These are phyloP conservation scores for Latrodectus hesperus DNA, from an alignment of 2,888 invertebrate species.

Conservation along the genomic window DNA sequence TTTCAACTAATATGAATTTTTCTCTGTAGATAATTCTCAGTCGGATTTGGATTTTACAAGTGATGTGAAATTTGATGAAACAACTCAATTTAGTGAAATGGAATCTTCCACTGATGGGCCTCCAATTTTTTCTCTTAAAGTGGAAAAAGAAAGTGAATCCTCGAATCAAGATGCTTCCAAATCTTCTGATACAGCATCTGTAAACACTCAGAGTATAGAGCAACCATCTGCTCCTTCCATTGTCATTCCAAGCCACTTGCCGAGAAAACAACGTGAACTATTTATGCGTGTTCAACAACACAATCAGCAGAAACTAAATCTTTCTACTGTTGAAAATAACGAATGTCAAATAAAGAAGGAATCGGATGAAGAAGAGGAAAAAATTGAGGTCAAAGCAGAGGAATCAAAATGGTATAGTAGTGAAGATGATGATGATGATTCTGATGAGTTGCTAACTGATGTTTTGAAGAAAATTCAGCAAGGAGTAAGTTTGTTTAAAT, in stretches of 20 bases:
- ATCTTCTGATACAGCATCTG: neutral
- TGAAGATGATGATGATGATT: slow-evolving; percentile 76
- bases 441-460: slow-evolving; percentile 70
- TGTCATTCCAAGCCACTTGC: slow-evolving; percentile 78
- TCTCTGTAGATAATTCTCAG: slow-evolving; percentile 13
- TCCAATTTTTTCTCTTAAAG: slow-evolving; percentile 15
- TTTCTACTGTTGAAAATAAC: slow-evolving; percentile 54
- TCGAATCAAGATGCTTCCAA: slow-evolving; percentile 19
- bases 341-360: slow-evolving; percentile 35
- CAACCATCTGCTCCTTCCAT: slow-evolving; percentile 33
- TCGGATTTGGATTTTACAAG: slow-evolving; percentile 50
- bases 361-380: slow-evolving; percentile 66
- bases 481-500: slow-evolving; percentile 21
- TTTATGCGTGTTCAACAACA: slow-evolving; percentile 82
- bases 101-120: slow-evolving; percentile 44
- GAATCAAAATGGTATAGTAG: slow-evolving; percentile 79
- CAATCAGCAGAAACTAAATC: slow-evolving; percentile 76
- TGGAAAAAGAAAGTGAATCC: slow-evolving; percentile 8
- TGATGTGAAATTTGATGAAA: slow-evolving; percentile 62
- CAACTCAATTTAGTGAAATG: slow-evolving; percentile 63
- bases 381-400: slow-evolving; percentile 76
- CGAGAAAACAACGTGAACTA: slow-evolving; percentile 81
- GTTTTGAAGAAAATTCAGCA: slow-evolving; percentile 71
- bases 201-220: neutral
- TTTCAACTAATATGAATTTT: neutral